Base-by-base conservation (phyloP, 53 echinoderm and acorn worm genomes). In the Luidia sarsii region DNA sequence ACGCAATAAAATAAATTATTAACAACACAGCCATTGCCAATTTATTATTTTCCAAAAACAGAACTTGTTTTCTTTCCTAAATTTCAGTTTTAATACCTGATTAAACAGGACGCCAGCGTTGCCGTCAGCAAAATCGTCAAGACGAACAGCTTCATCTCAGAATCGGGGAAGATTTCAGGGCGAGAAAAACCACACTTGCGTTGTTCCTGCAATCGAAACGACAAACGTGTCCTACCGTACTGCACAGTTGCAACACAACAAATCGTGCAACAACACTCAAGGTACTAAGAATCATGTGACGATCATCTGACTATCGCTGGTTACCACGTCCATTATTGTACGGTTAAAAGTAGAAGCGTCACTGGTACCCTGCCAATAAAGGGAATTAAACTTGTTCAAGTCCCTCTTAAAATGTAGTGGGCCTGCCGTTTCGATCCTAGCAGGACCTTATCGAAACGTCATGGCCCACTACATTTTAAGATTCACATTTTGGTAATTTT, bases 131-230 rank as follows among this genome's bases (percentile, higher is more conserved):
- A 10, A 27, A 74, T 57, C 20, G 41, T 37, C 24, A 56, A 19
- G 10, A 56, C 22, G 3, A 56, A 24, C 11, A 57, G 19, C 74
- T 74, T 74, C 74, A 74, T 74, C 57, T 74, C 57, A 39, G 37
- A 52, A 50, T 16, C 49, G 27, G 28, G 11, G 49, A 18, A 41
- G 10, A 23, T 20, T 25, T 9, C 11, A 13, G 21, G 39, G 18
- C 37, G 39, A 33, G n/a, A 36, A 39, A 25, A 68, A n/a, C n/a
- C n/a, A n/a, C n/a, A n/a, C n/a, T n/a, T n/a, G n/a, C n/a, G n/a
- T n/a, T n/a, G n/a, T n/a, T n/a, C n/a, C n/a, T n/a, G n/a, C n/a
- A n/a, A n/a, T n/a, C n/a, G n/a, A n/a, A n/a, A n/a, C n/a, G n/a
- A n/a, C n/a, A n/a, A n/a, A n/a, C n/a, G n/a, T n/a, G n/a, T n/a